phyloP scores from a whole-genome alignment of 2,888 invertebrate genomes.

The Tortricodes alternella region DNA sequence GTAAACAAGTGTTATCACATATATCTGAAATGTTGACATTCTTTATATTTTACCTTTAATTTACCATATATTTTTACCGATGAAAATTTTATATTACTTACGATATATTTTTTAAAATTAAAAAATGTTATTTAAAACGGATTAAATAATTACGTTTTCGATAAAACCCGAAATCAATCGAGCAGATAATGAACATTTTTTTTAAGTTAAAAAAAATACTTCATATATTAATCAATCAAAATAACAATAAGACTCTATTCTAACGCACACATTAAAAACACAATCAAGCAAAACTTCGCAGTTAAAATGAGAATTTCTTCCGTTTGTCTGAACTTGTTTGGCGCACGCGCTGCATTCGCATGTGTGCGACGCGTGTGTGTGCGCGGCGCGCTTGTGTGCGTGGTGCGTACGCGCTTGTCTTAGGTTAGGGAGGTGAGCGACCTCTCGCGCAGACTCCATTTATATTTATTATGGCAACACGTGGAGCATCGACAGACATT shows the following conservation, averaged over 20 bases:
- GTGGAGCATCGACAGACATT: constrained; percentile 61
- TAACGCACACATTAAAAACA: constrained; percentile 45
- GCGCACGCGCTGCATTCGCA: constrained; percentile 67
- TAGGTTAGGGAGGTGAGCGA: constrained; percentile 83
- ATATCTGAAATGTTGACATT: too few species aligned
- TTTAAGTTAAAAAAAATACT: not conserved
- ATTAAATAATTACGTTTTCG: too few species aligned
- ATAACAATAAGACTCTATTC: not conserved
- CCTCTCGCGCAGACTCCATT: constrained; percentile 77
- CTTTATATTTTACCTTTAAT: too few species aligned
- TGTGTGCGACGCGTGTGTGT: constrained; percentile 55
- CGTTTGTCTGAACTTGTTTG: constrained; percentile 81
- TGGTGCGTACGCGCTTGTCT: constrained; percentile 77
- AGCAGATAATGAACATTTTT: too few species aligned
- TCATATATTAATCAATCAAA: not conserved
- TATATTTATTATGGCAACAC: constrained; percentile 81
- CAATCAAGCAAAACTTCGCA: constrained; percentile 56
- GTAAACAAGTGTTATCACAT: too few species aligned
- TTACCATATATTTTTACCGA: too few species aligned
- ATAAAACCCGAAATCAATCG: too few species aligned
- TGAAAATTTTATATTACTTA: too few species aligned
- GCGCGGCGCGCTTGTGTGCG: constrained; percentile 47
- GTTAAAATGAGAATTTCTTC: constrained; percentile 81
- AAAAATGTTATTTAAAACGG: too few species aligned
- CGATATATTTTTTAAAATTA: too few species aligned